Evolutionary conservation across 1,140 invertebrate species (phyloP), one percentile per base, ranked within the genome.

Genomic region (Helicoverpa armigera): DNA sequence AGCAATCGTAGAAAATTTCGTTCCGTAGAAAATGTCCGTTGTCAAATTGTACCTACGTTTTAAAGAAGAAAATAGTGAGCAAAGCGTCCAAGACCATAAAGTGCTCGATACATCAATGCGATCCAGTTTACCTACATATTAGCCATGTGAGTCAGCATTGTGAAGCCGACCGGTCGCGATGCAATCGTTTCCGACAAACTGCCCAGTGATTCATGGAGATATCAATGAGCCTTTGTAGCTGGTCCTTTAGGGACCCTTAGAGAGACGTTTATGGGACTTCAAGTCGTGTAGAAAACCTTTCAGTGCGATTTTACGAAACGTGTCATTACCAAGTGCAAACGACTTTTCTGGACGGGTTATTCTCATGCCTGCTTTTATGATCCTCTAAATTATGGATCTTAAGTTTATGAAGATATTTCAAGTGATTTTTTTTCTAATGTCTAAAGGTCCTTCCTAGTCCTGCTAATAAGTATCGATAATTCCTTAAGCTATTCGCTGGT

Each of bases 181-280:
- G 50, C 75, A 31, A 77, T 67, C 48, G 23, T 77, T 67, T 67
- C 75, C 75, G 23, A n/a, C 51, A 43, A 65, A 77, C 51, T 65
- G 35, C 56, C 14, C 75, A 50, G 69, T 67, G 61, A 77, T 51
- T 77, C 75, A 77, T 77, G 16, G 50, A 53, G 50, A 53, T 65
- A 65, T 67, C 51, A 43, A 63, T 76, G 60, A 23, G 14, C 18
- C 69, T 72, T 72, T 76, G 14, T 76, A 13, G 51, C 16, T 11
- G 50, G 13, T 23, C 14, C 10, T 48, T 63, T 48, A 74, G 3
- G 63, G 31, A 67, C 63, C 63, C 35, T 43, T 67, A 48, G 14
- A 4, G 11, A 67, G 35, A 10, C 7, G 35, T 18, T 18, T 18
- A 58, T 10, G 16, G 18, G 16, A n/a, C 11, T 14, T 58, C 16